Evolutionary conservation across 1,140 invertebrate species (phyloP), one percentile per base, ranked within the genome.

Genomic region (Nebria ingens): DNA sequence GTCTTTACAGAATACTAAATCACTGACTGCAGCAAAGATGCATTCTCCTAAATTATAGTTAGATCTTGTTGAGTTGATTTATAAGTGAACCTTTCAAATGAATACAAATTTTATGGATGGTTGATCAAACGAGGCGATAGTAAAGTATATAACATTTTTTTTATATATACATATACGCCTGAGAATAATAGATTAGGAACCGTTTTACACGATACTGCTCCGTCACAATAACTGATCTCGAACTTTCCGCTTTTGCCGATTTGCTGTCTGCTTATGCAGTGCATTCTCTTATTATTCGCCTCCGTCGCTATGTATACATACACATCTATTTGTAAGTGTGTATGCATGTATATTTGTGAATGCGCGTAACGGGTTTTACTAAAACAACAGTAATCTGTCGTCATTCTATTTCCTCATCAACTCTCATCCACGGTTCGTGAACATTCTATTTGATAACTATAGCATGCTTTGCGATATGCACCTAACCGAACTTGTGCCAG

Each of bases 361-460:
- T n/a, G 25, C n/a, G 6, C 25, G 40, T 45, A 45, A 45, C 40
- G 40, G 40, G 15, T 45, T 45, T 45, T 45, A 17, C 15, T 45
- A 12, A 45, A 45, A 45, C 40, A 45, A 45, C 40, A 45, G 40
- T 45, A 45, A 45, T 45, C 40, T 45, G 40, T 45, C 40, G 40
- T 45, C 15, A 45, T 45, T 45, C 40, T 45, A 45, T 45, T 45
- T 45, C 40, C 40, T 45, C 40, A 45, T 45, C 40, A 45, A 17
- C 15, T 45, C 40, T 34, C 25, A n/a, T 34, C 25, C n/a, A n/a
- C n/a, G n/a, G n/a, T n/a, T n/a, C n/a, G n/a, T n/a, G n/a, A n/a
- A n/a, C n/a, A n/a, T n/a, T n/a, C n/a, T n/a, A n/a, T n/a, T n/a
- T n/a, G n/a, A n/a, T n/a, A n/a, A n/a, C n/a, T n/a, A n/a, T n/a